Base-by-base conservation (phyloP, 1,140 invertebrate genomes). In the Ceratosolen solmsi region DNA sequence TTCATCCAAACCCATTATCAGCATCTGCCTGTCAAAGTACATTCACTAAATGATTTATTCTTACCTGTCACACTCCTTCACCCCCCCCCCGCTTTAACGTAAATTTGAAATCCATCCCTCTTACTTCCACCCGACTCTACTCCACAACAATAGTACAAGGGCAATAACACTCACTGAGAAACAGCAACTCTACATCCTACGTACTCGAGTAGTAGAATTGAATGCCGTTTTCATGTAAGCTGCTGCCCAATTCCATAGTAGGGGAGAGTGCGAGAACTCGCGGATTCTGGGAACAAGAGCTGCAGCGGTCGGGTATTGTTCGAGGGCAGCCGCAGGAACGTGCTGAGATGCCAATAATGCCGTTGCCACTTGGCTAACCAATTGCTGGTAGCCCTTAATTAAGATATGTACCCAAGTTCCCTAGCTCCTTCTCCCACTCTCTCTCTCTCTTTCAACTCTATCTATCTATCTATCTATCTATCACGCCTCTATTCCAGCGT, bases 311-410 rank as follows among this genome's bases (percentile, higher is more conserved):
- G 71, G 84, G 85, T 85, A 90, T 89, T 89, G 89, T 89, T 84
- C 84, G 74, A 63, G 84, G 82, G 81, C 86, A 89, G 86, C 88
- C 88, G 85, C 87, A 88, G 88, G 87, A 90, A 90, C 88, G 87
- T 76, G 81, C 27, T 8, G 54, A 73, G 85, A 86, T 87, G 86
- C 88, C 88, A 87, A 90, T 89, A 89, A 84, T 80, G 82, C 70
- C 22, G 60, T 20, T 38, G 51, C 75, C 17, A 38, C 30, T 49
- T 36, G 71, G 20, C 78, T 65, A 80, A 84, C 84, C 88, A 89
- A 89, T 90, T 89, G 87, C 87, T 79, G 88, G 84, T 85, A 82
- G 60, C 71, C 84, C 87, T 88, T 89, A 90, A 90, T 90, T 90
- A 89, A 87, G 87, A 89, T 87, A 84, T 83, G 74, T 13, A 46